These are phyloP conservation scores for Microdon myrmicae DNA, from an alignment of 2,888 invertebrate species.

Conservation along the genomic window DNA sequence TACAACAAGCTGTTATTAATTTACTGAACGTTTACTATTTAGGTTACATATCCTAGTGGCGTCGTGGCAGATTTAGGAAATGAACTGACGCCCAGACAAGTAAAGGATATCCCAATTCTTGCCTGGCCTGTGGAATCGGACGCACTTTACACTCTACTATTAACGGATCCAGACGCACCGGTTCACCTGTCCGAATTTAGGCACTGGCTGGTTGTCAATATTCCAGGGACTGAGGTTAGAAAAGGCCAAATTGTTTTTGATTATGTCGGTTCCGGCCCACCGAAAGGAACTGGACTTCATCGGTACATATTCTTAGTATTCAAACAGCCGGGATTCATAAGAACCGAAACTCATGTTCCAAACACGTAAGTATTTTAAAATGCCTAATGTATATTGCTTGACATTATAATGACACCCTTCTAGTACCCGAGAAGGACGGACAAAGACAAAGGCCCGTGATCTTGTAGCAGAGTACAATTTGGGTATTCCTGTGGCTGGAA, in stretches of 20 bases:
- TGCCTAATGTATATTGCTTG: not conserved
- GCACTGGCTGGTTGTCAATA: conserved; percentile 91
- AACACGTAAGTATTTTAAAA: conserved; percentile 17
- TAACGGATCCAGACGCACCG: conserved; percentile 87
- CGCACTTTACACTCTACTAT: conserved; percentile 78
- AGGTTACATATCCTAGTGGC: conserved; percentile 62
- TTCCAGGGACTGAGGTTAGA: conserved; percentile 77
- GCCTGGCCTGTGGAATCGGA: conserved; percentile 73
- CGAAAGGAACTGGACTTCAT: conserved; percentile 74
- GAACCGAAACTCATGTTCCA: conserved; percentile 7
- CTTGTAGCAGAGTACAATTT: conserved; percentile 84
- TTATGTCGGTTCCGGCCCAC: conserved; percentile 89
- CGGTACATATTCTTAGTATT: conserved; percentile 77
- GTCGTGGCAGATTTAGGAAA: conserved; percentile 74
- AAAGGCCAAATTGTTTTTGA: conserved; percentile 81
- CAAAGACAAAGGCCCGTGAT: conserved; percentile 73
- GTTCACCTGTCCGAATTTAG: conserved; percentile 86
- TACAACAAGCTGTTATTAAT: too few relatives aligned
- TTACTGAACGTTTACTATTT: too few relatives aligned
- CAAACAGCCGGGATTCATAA: conserved; percentile 69
- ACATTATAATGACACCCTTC: not conserved
- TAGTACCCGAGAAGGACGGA: conserved; percentile 65
- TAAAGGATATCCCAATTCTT: conserved; percentile 77
- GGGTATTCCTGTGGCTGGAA: conserved; percentile 68
- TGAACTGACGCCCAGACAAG: conserved; percentile 79